phyloP scores from a whole-genome alignment of 2,888 invertebrate genomes.

The Augiades crinisus region DNA sequence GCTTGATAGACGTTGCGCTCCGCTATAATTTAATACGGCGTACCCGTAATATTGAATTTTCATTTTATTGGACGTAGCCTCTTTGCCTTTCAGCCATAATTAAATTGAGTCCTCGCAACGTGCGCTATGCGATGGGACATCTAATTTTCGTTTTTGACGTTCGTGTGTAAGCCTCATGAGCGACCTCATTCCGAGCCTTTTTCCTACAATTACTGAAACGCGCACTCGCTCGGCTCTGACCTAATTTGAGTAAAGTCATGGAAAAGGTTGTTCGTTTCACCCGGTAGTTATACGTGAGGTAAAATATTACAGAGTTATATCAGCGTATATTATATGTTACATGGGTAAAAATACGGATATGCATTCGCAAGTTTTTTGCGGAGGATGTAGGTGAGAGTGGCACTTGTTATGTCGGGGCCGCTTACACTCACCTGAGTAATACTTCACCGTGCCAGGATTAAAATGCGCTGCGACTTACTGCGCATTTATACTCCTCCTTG shows the following conservation, averaged over 20 bases:
- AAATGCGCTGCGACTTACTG: slow-evolving; percentile 13
- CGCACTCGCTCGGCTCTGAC: slow-evolving; percentile 55
- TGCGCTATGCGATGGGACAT: slow-evolving; percentile 18
- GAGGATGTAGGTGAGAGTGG: slow-evolving; percentile 18
- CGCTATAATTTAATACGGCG: neutral
- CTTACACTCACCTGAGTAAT: slow-evolving; percentile 4
- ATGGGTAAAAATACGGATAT: slow-evolving; percentile 7
- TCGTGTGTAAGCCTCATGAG: slow-evolving; percentile 39
- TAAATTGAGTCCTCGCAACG: slow-evolving; percentile 15
- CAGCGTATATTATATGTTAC: slow-evolving; percentile 1
- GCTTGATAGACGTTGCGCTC: neutral
- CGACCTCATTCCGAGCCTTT: slow-evolving; percentile 55
- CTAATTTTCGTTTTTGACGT: slow-evolving; percentile 40
- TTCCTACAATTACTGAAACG: slow-evolving; percentile 45
- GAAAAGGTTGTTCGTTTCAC: slow-evolving; percentile 21
- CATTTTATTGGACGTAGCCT: neutral
- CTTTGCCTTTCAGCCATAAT: slow-evolving; percentile 5
- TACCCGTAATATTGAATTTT: neutral
- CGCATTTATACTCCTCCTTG: slow-evolving; percentile 3
- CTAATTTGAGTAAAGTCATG: slow-evolving; percentile 48
- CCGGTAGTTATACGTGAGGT: neutral
- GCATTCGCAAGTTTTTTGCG: slow-evolving; percentile 3
- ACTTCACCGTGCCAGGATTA: slow-evolving; percentile 18
- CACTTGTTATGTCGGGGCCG: slow-evolving; percentile 13
- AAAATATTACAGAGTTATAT: slow-evolving; percentile 10